phyloP scores from a whole-genome alignment of 2,113 vertebrate species.

The Callithrix jacchus region DNA sequence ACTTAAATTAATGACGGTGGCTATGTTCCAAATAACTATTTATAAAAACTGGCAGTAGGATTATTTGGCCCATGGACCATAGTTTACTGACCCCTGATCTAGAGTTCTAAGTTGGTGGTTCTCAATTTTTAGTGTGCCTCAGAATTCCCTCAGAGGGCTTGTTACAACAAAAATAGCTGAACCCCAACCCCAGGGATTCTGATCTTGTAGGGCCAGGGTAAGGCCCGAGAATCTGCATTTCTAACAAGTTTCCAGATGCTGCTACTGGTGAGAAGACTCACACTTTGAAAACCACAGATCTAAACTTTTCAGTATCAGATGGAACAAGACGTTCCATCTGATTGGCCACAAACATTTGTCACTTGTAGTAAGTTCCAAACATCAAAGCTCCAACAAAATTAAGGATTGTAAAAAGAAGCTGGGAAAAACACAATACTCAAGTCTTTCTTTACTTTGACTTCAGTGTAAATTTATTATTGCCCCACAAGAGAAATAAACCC shows the following conservation, averaged over 20 bases:
- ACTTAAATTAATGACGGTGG: not conserved
- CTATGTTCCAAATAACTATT: not conserved
- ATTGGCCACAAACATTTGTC: slow-evolving; percentile 36
- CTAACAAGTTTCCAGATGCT: slow-evolving; percentile 13
- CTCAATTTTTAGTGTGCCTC: slow-evolving; percentile 17
- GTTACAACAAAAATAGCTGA: not conserved
- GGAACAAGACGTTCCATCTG: slow-evolving; percentile 20
- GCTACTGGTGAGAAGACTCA: not conserved
- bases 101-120: not conserved
- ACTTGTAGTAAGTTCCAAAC: slow-evolving; percentile 38
- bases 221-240: not conserved
- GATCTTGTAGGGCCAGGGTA: not conserved
- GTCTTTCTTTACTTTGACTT: slow-evolving; percentile 40
- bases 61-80: not conserved
- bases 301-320: slow-evolving; percentile 34
- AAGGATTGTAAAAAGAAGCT: slow-evolving; percentile 46
- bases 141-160: not conserved
- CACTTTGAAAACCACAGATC: not conserved
- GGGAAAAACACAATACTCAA: not conserved
- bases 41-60: slow-evolving; percentile 5
- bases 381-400: slow-evolving; percentile 55
- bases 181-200: not conserved
- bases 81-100: slow-evolving; percentile 19
- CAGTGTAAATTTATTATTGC: slow-evolving; percentile 32
- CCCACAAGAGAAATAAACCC: slow-evolving; percentile 45